Conservation (phyloP, 2,888 invertebrate genomes). For the Endomychus coccineus region DNA sequence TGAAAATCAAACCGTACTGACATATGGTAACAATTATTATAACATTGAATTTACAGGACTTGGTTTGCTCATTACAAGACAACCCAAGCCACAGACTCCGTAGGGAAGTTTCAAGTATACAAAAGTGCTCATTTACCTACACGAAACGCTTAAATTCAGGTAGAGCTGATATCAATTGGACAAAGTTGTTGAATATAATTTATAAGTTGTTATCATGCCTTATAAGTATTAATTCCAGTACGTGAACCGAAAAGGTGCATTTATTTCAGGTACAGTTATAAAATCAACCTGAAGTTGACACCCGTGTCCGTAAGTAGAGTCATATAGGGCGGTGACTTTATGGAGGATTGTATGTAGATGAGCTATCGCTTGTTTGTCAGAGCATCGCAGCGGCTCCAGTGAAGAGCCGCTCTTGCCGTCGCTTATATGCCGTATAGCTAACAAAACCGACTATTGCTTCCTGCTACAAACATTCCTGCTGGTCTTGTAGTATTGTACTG, state of each 20-base stretch:
- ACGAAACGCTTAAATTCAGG: too few species aligned
- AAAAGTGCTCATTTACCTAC: too few species aligned
- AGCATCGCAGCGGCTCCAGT: constrained; percentile 18
- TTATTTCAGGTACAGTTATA: constrained; percentile 15
- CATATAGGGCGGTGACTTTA: constrained; percentile 24
- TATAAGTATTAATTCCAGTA: too few species aligned
- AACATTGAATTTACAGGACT: too few species aligned
- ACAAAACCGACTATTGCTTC: constrained; percentile 1
- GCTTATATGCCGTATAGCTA: background rate
- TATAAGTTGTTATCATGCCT: constrained; percentile 3
- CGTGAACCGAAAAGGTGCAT: too few species aligned
- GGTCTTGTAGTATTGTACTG: background rate
- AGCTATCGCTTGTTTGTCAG: constrained; percentile 36
- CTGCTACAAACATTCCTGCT: background rate
- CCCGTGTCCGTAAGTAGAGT: constrained; percentile 15
- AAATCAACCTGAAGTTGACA: constrained; percentile 14
- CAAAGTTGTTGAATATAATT: too few species aligned
- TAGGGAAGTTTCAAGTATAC: too few species aligned
- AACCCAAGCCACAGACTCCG: too few species aligned
- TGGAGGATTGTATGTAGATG: constrained; percentile 36
- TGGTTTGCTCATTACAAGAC: too few species aligned
- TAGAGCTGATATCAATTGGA: too few species aligned
- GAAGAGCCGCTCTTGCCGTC: background rate
- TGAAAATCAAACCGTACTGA: too few species aligned
- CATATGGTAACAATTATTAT: too few species aligned